Base-by-base conservation (phyloP, 2,113 vertebrate species). In the Aythya baeri region DNA sequence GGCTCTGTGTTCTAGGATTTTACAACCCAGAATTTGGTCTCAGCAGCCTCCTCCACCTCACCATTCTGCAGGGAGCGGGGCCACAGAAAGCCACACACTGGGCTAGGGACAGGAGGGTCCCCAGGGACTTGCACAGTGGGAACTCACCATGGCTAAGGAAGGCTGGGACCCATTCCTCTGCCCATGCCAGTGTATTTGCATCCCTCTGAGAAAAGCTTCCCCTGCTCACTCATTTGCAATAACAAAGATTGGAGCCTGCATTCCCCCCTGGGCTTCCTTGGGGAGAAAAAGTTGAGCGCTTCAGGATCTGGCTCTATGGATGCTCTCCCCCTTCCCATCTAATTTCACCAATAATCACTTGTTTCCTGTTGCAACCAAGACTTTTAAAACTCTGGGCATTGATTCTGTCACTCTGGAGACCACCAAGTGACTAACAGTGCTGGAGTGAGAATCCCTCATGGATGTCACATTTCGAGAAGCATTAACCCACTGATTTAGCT, bases 401-500 rank as follows among this genome's bases (percentile, higher is more conserved):
- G 87, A 86, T 95, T 73, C 67, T 95, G 80, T 96, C 89, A 77
- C 81, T 97, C 93, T 3, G 1, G 86, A 97, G 97, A 96, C 86
- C 93, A 90, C 96, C 92, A 94, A 96, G 93, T 91, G 93, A 79
- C 83, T 97, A 72, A 93, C 86, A 76, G 95, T 89, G 49, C 78
- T 34, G 87, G 75, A 50, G 76, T 4, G 18, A 67, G 95, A 92
- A 92, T 95, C 95, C 96, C 96, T 97, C 92, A 83, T 6, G 96
- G 81, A 95, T 94, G 93, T 83, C 84, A 94, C 89, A 96, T 93
- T 95, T 95, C 70, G 12, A 95, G 94, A 96, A 94, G 94, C 96
- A 96, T 96, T 95, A 95, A 97, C 93, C 86, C 95, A 94, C 96
- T 95, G 93, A 96, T 96, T 96, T 89, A 91, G 92, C 86, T 97